Evolutionary conservation across 2,797 vertebrate genomes (phyloP).

Genomic region (Eulemur coronatus): DNA sequence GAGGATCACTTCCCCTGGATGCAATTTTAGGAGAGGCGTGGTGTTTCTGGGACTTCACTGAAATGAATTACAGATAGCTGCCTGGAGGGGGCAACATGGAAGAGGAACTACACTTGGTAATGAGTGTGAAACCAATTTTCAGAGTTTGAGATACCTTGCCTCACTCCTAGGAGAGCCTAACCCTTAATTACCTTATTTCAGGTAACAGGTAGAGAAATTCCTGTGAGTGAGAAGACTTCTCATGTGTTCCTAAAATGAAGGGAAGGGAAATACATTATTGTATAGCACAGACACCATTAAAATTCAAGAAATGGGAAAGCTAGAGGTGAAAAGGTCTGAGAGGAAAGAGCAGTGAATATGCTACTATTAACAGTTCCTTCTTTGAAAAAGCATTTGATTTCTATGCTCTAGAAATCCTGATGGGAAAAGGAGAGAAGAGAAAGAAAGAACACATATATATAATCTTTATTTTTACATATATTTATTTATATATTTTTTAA

Average conservation of each 20-base stretch:
- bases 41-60: neutral
- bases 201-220: constrained; percentile 56
- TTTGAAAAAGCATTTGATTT: constrained; percentile 37
- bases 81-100: neutral
- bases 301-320: constrained; percentile 56
- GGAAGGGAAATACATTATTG: constrained; percentile 15
- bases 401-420: neutral
- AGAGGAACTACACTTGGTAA: constrained; percentile 1
- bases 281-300: constrained; percentile 36
- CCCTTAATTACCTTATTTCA: constrained; percentile 73
- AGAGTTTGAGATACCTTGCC: constrained; percentile 18
- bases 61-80: constrained; percentile 23
- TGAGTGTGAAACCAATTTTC: constrained; percentile 66
- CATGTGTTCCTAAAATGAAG: constrained; percentile 42
- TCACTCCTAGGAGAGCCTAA: constrained; percentile 43
- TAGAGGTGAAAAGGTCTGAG: constrained; percentile 35
- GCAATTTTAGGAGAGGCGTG: neutral
- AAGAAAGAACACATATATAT: neutral
- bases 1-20: neutral
- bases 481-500: neutral
- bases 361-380: constrained; percentile 7
- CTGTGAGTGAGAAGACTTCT: constrained; percentile 54
- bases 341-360: neutral
- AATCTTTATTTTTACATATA: neutral
- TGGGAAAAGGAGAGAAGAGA: neutral